phyloP scores from a whole-genome alignment of 2,113 vertebrate species.

The Sigmodon hispidus region DNA sequence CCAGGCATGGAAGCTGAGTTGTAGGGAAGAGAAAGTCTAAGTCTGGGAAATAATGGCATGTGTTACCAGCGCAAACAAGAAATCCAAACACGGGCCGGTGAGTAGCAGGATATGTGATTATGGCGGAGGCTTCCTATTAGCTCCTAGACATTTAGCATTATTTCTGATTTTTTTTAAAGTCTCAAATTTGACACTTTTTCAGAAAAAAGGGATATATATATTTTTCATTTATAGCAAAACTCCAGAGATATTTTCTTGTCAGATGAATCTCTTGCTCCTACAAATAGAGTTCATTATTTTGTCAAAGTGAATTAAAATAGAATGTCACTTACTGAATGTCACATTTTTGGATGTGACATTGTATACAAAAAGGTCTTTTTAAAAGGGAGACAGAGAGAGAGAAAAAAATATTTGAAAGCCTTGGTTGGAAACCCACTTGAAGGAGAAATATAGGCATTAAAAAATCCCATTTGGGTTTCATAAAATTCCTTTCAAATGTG shows the following conservation, averaged over 20 bases:
- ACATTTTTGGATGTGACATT: conserved; percentile 70
- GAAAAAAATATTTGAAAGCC: conserved; percentile 54
- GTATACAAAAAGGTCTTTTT: conserved; percentile 49
- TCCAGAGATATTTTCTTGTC: conserved; percentile 63
- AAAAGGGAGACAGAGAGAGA: neutral
- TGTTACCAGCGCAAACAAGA: neutral
- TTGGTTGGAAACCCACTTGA: conserved; percentile 60
- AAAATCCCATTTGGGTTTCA: conserved; percentile 74
- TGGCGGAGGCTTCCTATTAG: neutral
- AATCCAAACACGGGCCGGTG: neutral
- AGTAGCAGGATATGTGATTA: neutral
- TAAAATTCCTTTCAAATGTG: conserved; percentile 75
- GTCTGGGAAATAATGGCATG: neutral
- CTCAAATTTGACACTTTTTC: conserved; percentile 61
- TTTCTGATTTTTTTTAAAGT: conserved; percentile 57
- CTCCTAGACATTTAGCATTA: neutral
- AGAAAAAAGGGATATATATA: neutral
- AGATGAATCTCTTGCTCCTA: conserved; percentile 62
- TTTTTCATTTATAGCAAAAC: conserved; percentile 66
- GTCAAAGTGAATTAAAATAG: conserved; percentile 81
- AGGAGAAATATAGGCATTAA: conserved; percentile 68
- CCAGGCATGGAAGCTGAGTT: too few relatives aligned
- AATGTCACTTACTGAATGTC: conserved; percentile 75
- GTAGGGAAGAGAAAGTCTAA: neutral
- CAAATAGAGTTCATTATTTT: conserved; percentile 81